These are phyloP conservation scores for Pampus argenteus DNA, from an alignment of 2,797 vertebrate genomes.

Conservation along the genomic window DNA sequence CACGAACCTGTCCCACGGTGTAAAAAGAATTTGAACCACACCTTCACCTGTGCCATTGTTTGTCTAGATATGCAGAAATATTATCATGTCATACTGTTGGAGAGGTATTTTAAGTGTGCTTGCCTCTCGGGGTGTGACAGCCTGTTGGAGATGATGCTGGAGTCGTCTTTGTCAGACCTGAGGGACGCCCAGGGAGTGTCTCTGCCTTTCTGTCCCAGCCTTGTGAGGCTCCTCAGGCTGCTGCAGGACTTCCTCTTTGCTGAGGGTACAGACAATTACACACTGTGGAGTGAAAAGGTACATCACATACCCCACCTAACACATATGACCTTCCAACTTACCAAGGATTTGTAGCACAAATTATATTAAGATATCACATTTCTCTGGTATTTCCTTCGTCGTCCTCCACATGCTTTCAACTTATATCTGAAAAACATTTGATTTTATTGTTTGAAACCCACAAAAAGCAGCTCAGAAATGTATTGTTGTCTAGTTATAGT, in stretches of 20 bases:
- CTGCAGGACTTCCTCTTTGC: slow-evolving; percentile 97
- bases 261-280: slow-evolving; percentile 92
- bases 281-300: slow-evolving; percentile 98
- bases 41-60: not conserved
- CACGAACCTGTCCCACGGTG: not conserved
- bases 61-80: slow-evolving; percentile 6
- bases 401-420: not conserved
- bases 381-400: not conserved
- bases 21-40: slow-evolving; percentile 29
- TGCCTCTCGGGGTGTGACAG: slow-evolving; percentile 74
- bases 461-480: not conserved
- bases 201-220: slow-evolving; percentile 89
- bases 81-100: not conserved
- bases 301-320: not conserved
- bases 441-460: too few species aligned
- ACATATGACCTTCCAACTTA: not conserved
- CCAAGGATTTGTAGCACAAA: not conserved
- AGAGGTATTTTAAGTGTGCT: slow-evolving; percentile 7
- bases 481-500: too few species aligned
- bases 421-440: slow-evolving; percentile 1
- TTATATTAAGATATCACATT: not conserved
- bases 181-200: slow-evolving; percentile 84
- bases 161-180: slow-evolving; percentile 93
- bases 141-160: slow-evolving; percentile 99
- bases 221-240: slow-evolving; percentile 91